Evolutionary conservation across 1,140 invertebrate species (phyloP).

Genomic region (Leptinotarsa lineolata): DNA sequence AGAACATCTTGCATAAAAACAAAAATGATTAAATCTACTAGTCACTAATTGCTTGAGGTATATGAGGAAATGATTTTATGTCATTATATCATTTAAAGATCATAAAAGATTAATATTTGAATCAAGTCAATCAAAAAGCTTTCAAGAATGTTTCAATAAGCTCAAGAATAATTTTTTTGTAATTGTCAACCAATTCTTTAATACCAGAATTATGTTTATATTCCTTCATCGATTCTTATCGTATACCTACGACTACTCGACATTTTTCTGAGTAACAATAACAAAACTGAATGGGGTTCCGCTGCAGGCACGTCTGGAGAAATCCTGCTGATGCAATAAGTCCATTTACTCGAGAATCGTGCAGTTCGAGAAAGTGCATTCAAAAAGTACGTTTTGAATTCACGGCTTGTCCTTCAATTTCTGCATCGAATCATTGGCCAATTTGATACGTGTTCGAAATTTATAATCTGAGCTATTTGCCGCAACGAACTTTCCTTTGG

Average conservation of each 20-base stretch:
- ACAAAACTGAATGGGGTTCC: background rate
- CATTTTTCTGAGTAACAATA: background rate
- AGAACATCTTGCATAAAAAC: too few species aligned
- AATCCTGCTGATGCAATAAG: conserved; percentile 8
- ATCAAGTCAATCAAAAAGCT: too few species aligned
- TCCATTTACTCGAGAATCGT: conserved; percentile 28
- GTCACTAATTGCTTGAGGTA: too few species aligned
- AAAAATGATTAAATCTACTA: too few species aligned
- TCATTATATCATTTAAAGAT: too few species aligned
- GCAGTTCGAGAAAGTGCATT: conserved; percentile 22
- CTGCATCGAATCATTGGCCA: conserved; percentile 43
- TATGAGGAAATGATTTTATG: too few species aligned
- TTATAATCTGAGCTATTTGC: conserved; percentile 35
- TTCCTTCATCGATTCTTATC: background rate
- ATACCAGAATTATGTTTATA: too few species aligned
- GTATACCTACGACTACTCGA: background rate
- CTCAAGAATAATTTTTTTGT: too few species aligned
- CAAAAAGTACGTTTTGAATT: conserved; percentile 38
- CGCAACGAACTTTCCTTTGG: conserved; percentile 4
- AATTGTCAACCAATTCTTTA: too few species aligned
- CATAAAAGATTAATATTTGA: too few species aligned
- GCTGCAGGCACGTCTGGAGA: background rate
- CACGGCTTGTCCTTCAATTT: conserved; percentile 35
- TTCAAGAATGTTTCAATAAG: too few species aligned
- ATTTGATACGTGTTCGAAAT: conserved; percentile 42